Percentiles rank a stretch among this genome's conserved stretches.
These are phyloP conservation scores for Conistra vaccinii DNA, from an alignment of 2,888 invertebrate genomes.

Conservation along the genomic window DNA sequence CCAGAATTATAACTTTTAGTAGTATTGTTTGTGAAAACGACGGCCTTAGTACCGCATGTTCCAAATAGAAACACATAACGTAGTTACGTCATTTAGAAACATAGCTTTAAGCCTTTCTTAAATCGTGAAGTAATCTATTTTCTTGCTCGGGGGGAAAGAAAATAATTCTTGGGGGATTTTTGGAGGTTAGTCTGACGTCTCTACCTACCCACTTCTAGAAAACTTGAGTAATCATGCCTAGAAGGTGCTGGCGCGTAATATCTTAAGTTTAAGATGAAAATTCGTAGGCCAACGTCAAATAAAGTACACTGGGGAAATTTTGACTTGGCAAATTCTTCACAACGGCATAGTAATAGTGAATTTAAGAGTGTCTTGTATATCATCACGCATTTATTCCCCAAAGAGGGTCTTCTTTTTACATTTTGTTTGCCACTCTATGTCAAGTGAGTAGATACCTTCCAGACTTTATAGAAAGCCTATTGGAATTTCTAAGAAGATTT, in stretches of 20 bases:
- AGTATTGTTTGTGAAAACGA: slow-evolving; percentile 52
- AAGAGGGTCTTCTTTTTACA: neutral
- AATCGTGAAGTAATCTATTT: slow-evolving; percentile 48
- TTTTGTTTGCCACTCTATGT: neutral
- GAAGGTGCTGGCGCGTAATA: slow-evolving; percentile 45
- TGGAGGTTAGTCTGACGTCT: slow-evolving; percentile 25
- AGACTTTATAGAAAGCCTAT: neutral
- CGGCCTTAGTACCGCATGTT: slow-evolving; percentile 30
- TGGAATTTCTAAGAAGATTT: slow-evolving; percentile 5
- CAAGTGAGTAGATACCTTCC: neutral
- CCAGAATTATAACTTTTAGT: slow-evolving; percentile 56
- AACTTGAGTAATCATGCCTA: slow-evolving; percentile 45
- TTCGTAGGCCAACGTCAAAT: slow-evolving; percentile 41
- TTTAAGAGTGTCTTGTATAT: slow-evolving; percentile 39
- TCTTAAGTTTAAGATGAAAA: slow-evolving; percentile 53
- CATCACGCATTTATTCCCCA: neutral
- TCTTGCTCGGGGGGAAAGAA: slow-evolving; percentile 22
- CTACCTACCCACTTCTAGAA: slow-evolving; percentile 29
- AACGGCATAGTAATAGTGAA: slow-evolving; percentile 35
- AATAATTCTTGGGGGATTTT: slow-evolving; percentile 36
- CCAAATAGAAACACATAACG: slow-evolving; percentile 49
- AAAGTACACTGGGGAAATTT: slow-evolving; percentile 58
- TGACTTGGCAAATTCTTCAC: slow-evolving; percentile 51
- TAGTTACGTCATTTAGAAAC: slow-evolving; percentile 53
- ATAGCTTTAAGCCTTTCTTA: slow-evolving; percentile 10